Evolutionary conservation across 2,113 vertebrate genomes (phyloP).

Genomic region (Ivindomyrus marchei): DNA sequence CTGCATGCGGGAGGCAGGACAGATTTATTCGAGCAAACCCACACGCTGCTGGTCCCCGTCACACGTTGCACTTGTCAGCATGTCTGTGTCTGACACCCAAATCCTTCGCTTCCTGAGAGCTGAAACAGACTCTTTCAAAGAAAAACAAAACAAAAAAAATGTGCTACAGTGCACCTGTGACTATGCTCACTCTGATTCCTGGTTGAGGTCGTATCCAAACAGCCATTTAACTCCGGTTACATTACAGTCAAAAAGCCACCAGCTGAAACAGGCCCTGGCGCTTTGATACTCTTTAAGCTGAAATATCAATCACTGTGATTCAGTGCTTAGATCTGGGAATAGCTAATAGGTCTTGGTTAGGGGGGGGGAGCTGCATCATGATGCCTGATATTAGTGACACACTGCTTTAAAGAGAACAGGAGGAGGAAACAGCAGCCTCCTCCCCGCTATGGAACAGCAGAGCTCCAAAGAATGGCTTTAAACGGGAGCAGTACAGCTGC

Average conservation of each 20-base stretch:
- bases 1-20: neutral
- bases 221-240: neutral
- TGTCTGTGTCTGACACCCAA: neutral
- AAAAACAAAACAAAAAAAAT: neutral
- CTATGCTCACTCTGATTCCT: neutral
- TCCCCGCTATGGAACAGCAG: neutral
- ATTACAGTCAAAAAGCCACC: neutral
- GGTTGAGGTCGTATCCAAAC: neutral
- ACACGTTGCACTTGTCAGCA: neutral
- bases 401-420: slow-evolving; percentile 28
- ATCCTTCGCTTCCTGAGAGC: neutral
- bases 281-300: neutral
- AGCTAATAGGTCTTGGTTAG: slow-evolving; percentile 49
- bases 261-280: neutral
- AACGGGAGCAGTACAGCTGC: neutral
- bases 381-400: slow-evolving; percentile 52
- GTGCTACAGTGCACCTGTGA: neutral
- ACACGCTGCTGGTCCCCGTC: neutral
- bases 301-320: slow-evolving; percentile 24
- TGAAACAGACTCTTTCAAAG: neutral
- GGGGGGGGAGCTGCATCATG: slow-evolving; percentile 44
- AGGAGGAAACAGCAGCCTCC: neutral
- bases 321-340: slow-evolving; percentile 29
- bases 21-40: neutral
- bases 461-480: neutral